phyloP scores from a whole-genome alignment of 2,113 vertebrate species.

The Brachypodius melanocephalos region DNA sequence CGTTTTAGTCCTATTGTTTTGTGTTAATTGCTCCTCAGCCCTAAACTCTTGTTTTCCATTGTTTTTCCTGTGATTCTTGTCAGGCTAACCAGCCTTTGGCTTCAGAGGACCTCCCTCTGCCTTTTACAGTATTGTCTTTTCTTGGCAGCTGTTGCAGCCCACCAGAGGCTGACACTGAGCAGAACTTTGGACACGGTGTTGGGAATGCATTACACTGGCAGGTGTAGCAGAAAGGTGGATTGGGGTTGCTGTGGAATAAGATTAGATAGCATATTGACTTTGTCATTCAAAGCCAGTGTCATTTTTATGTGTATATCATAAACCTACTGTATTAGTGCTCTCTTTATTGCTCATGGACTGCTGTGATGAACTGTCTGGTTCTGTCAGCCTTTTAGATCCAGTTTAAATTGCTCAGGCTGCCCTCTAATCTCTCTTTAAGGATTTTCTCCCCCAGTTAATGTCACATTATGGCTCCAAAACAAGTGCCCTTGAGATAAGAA shows the following conservation, averaged over 20 bases:
- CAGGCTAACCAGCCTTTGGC: not conserved
- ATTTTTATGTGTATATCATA: not conserved
- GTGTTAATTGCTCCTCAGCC: not conserved
- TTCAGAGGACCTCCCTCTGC: not conserved
- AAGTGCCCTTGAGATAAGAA: not conserved
- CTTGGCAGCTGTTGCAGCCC: not conserved
- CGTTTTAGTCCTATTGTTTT: not conserved
- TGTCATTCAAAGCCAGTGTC: not conserved
- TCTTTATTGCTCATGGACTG: not conserved
- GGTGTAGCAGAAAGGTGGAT: not conserved
- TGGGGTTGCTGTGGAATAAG: not conserved
- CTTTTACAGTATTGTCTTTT: not conserved
- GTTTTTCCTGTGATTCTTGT: not conserved
- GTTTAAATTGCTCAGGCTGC: not conserved
- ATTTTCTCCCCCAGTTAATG: not conserved
- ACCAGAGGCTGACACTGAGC: not conserved
- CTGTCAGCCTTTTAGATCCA: not conserved
- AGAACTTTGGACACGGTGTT: not conserved
- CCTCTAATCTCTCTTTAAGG: slow-evolving; percentile 15
- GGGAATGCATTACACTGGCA: too few relatives aligned
- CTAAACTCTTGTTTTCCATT: not conserved
- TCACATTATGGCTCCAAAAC: not conserved
- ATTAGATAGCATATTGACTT: not conserved
- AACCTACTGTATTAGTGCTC: not conserved
- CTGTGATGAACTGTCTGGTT: not conserved